phyloP scores from a whole-genome alignment of 2,797 vertebrate genomes.

The Chromobotia macracanthus region DNA sequence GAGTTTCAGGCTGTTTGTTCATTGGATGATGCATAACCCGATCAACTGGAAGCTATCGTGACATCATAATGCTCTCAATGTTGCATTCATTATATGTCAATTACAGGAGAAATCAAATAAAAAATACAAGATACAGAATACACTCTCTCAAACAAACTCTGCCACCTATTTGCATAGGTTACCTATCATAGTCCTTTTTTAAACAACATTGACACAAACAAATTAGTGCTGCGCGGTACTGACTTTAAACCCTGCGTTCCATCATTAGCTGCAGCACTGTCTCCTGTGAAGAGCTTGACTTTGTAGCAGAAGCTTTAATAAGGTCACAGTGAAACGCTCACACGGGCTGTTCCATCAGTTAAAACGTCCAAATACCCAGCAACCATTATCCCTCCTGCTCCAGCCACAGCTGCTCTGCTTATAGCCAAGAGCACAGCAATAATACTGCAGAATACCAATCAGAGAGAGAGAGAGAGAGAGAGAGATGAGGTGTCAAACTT shows the following conservation, averaged over 20 bases:
- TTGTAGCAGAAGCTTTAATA: conserved; percentile 49
- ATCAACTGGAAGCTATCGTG: not conserved
- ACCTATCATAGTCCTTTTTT: conserved; percentile 26
- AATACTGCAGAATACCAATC: conserved; percentile 23
- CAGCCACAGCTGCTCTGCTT: conserved; percentile 38
- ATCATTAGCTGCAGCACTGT: conserved; percentile 32
- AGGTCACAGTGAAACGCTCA: conserved; percentile 48
- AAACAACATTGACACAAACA: conserved; percentile 40
- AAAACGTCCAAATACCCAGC: conserved; percentile 45
- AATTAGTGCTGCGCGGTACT: conserved; percentile 8
- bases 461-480: no score
- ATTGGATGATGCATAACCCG: not conserved
- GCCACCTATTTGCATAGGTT: conserved; percentile 22
- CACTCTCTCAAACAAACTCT: not conserved
- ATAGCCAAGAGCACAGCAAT: conserved; percentile 25
- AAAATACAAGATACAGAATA: not conserved
- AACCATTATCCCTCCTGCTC: conserved; percentile 48
- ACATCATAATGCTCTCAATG: no score
- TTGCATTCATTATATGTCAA: no score
- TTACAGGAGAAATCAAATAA: not conserved
- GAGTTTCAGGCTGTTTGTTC: no score
- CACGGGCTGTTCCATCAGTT: conserved; percentile 45
- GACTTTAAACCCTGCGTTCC: conserved; percentile 8
- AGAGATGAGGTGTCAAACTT: conserved; percentile 38
- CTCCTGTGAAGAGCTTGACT: conserved; percentile 40